These are phyloP conservation scores for Drosophila auraria DNA, from an alignment of 1,140 invertebrate genomes.

Conservation along the genomic window DNA sequence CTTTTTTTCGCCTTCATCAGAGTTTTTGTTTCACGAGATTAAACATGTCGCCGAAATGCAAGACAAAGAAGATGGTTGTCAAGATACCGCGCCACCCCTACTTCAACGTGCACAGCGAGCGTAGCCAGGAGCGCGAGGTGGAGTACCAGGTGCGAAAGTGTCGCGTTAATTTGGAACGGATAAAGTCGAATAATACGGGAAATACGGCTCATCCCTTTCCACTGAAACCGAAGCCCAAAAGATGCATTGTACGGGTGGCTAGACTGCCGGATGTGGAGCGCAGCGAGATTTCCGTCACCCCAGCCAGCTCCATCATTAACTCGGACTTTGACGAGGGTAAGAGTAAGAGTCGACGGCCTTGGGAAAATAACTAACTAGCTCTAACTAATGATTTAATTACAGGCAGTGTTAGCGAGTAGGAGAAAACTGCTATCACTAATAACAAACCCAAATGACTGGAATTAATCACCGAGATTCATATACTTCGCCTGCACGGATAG, in stretches of 20 bases:
- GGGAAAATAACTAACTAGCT: neutral
- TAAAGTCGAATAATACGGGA: constrained; percentile 21
- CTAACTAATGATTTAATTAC: neutral
- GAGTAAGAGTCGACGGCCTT: neutral
- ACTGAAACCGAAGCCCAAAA: constrained; percentile 51
- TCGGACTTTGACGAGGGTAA: constrained; percentile 63
- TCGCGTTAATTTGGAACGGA: constrained; percentile 64
- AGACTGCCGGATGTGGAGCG: constrained; percentile 60
- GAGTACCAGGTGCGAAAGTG: constrained; percentile 56
- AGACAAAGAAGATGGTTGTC: constrained; percentile 59
- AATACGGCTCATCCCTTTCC: constrained; percentile 15
- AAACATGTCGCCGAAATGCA: constrained; percentile 48
- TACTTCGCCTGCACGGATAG: neutral
- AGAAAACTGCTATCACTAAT: neutral
- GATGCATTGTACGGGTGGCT: constrained; percentile 66
- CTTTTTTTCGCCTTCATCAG: neutral
- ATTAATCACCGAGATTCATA: neutral
- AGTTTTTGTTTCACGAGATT: neutral
- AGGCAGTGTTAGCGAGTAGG: neutral
- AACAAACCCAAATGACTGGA: constrained; percentile 1
- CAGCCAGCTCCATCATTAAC: constrained; percentile 69
- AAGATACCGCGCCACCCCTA: constrained; percentile 68
- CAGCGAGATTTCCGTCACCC: constrained; percentile 67
- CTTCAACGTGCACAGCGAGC: constrained; percentile 32
- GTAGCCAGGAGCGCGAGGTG: constrained; percentile 2